Evolutionary conservation across 1,140 invertebrate species (phyloP), one percentile per base, ranked within the genome.

Genomic region (Chironomus tepperi): DNA sequence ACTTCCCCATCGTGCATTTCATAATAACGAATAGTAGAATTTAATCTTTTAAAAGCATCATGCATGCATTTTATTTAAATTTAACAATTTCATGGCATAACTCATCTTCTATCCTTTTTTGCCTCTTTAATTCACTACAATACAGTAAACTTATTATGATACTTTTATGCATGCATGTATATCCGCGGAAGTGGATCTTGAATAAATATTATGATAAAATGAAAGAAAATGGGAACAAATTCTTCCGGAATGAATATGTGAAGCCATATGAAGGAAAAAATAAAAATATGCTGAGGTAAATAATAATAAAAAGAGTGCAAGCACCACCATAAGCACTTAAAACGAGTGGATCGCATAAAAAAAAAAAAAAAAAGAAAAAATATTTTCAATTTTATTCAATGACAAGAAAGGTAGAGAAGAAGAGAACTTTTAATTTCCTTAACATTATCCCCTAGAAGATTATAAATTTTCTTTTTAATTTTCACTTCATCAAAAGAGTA

Each of bases 341-440:
- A n/a, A n/a, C n/a, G 47, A 57, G 47, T 57, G 24, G 24, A 34
- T 34, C n/a, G 10, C 10, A 57, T 12, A n/a, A 57, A 57, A 15
- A 57, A 57, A 12, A n/a, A 57, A 57, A 5, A 57, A 15, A 47
- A 3, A 15, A 47, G n/a, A n/a, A n/a, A 34, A 34, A 2, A 2
- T 34, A 34, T 34, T 34, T 34, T 34, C 24, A 34, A 34, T 34
- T 34, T 34, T 34, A 34, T 34, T 34, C 24, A 34, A 34, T 34
- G 24, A 34, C 24, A 34, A 34, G 24, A 34, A 34, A 34, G 24
- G 24, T 34, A 34, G 10, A 12, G 43, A 57, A 57, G n/a, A 15
- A 57, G 47, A 57, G 47, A n/a, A 57, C 47, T 57, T 57, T 57
- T 57, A 57, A 57, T 57, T 57, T 57, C 47, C 47, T 57, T n/a